These are phyloP conservation scores for Neosalanx taihuensis DNA, from an alignment of 2,797 vertebrate genomes.

Conservation along the genomic window DNA sequence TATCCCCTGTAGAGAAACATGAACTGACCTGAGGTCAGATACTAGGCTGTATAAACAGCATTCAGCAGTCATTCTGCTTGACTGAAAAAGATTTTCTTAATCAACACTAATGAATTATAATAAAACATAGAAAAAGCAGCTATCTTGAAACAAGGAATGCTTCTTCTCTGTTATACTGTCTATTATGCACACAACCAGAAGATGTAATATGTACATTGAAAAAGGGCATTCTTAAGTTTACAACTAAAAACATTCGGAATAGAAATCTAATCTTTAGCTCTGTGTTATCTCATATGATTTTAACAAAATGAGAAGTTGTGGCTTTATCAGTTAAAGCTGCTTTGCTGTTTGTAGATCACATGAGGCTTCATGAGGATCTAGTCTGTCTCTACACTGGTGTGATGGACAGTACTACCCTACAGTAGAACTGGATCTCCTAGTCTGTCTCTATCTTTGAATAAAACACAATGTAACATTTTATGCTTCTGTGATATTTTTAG, in stretches of 20 bases:
- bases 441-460: no score
- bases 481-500: conserved; percentile 23
- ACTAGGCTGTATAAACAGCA: neutral
- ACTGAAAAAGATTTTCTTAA: neutral
- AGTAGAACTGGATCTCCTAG: conserved; percentile 30
- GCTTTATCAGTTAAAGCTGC: conserved; percentile 20
- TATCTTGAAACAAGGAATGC: conserved; percentile 55
- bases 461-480: no score
- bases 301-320: conserved; percentile 42
- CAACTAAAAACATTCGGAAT: neutral
- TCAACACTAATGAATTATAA: no score
- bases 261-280: conserved; percentile 28
- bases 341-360: conserved; percentile 37
- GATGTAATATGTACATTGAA: conserved; percentile 42
- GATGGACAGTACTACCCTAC: conserved; percentile 49
- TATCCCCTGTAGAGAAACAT: no score
- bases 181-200: conserved; percentile 31
- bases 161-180: conserved; percentile 25
- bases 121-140: no score
- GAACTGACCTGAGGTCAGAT: no score
- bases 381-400: conserved; percentile 52
- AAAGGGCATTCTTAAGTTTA: conserved; percentile 49
- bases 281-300: conserved; percentile 47
- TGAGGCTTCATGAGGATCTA: neutral
- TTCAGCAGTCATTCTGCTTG: neutral